Evolutionary conservation across 2,797 vertebrate genomes (phyloP).

Genomic region (Scomberomorus guttatus): DNA sequence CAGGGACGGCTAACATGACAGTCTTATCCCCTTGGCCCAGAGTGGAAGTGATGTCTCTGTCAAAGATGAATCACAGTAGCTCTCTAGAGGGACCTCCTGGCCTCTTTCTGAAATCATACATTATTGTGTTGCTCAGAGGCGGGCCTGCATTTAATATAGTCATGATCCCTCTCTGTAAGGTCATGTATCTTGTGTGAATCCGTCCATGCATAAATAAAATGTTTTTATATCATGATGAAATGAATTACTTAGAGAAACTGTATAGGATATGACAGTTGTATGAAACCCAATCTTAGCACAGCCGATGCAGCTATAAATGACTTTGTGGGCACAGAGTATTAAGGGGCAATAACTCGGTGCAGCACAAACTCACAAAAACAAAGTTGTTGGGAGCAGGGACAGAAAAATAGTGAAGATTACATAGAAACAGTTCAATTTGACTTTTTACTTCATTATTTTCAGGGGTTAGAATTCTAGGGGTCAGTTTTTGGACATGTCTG

Average conservation of each 20-base stretch:
- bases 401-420: not conserved
- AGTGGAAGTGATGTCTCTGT: constrained; percentile 81
- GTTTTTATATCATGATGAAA: constrained; percentile 48
- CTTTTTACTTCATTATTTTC: not conserved
- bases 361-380: constrained; percentile 12
- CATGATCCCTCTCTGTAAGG: constrained; percentile 55
- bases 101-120: constrained; percentile 76
- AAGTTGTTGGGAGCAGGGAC: constrained; percentile 12
- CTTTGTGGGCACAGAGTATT: constrained; percentile 31
- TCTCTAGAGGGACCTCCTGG: constrained; percentile 70
- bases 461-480: not conserved
- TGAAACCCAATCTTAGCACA: constrained; percentile 35
- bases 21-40: constrained; percentile 69
- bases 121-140: constrained; percentile 67
- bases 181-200: constrained; percentile 56
- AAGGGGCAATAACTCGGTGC: constrained; percentile 22
- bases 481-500: not conserved
- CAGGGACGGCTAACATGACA: constrained; percentile 76
- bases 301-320: constrained; percentile 23
- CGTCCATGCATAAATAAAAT: constrained; percentile 54
- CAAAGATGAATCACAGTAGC: constrained; percentile 74
- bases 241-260: constrained; percentile 29
- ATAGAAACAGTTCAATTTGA: not conserved
- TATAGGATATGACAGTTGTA: constrained; percentile 43
- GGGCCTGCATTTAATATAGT: constrained; percentile 62